Conservation (phyloP, 2,888 invertebrate species). For the Cheilosia variabilis region DNA sequence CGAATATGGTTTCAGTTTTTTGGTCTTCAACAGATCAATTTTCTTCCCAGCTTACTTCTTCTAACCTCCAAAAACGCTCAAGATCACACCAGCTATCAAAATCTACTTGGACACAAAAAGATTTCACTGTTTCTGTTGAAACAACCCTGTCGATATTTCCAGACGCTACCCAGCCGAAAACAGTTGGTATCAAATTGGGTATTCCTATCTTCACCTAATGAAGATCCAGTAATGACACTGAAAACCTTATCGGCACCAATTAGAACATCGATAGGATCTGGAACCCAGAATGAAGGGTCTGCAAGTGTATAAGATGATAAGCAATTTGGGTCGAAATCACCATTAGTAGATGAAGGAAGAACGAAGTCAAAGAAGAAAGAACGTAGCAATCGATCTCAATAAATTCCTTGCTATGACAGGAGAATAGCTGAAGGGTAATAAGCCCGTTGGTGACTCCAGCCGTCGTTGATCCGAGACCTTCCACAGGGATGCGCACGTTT, state of each 20-base stretch:
- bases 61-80: too few species aligned
- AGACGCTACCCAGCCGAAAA: not conserved
- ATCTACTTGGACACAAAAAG: too few species aligned
- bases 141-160: not conserved
- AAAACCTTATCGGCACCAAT: too few species aligned
- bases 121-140: not conserved
- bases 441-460: not conserved
- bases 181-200: not conserved
- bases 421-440: not conserved
- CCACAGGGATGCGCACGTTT: not conserved
- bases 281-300: not conserved
- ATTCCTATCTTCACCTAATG: not conserved
- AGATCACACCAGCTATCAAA: too few species aligned
- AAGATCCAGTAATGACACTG: too few species aligned
- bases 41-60: not conserved
- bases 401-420: not conserved
- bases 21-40: not conserved
- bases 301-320: not conserved
- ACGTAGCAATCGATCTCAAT: conserved; percentile 1
- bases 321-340: not conserved
- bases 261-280: too few species aligned
- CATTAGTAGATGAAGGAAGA: not conserved
- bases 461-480: not conserved
- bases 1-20: not conserved
- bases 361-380: too few species aligned